Conservation (phyloP, 2,797 vertebrate genomes). For the Lithobates pipiens region DNA sequence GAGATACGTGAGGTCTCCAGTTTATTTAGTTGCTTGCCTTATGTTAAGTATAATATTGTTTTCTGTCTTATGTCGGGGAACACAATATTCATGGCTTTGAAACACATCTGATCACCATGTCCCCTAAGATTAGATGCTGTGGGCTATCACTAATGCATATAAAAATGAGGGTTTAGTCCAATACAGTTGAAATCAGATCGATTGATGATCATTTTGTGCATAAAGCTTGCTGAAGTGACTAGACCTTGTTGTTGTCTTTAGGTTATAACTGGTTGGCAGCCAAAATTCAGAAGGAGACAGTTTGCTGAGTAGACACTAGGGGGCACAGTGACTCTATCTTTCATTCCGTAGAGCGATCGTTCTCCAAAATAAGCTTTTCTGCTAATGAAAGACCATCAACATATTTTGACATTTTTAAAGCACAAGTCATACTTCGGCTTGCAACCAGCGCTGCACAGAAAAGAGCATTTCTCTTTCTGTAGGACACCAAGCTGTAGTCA, state of each 20-base stretch:
- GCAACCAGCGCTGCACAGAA: constrained; percentile 33
- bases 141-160: too few species aligned
- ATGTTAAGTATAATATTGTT: too few species aligned
- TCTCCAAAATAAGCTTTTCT: constrained; percentile 26
- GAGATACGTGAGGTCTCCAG: too few species aligned
- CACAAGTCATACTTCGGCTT: constrained; percentile 45
- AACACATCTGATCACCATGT: too few species aligned
- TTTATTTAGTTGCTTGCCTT: too few species aligned
- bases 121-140: too few species aligned
- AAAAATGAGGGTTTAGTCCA: too few species aligned
- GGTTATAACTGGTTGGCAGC: constrained; percentile 1
- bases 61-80: too few species aligned
- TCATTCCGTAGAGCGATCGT: background rate
- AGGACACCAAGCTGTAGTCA: constrained; percentile 17
- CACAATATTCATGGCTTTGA: too few species aligned
- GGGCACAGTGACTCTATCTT: constrained; percentile 45
- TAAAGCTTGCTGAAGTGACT: too few species aligned
- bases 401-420: constrained; percentile 61
- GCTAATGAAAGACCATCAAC: constrained; percentile 59
- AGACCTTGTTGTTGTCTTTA: constrained; percentile 32
- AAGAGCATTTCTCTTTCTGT: constrained; percentile 28
- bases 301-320: background rate
- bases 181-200: too few species aligned
- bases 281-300: background rate
- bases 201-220: too few species aligned